Percentiles rank a stretch among this genome's conserved stretches.
Evolutionary conservation across 2,888 invertebrate genomes (phyloP).

Genomic region (Limnephilus marmoratus): DNA sequence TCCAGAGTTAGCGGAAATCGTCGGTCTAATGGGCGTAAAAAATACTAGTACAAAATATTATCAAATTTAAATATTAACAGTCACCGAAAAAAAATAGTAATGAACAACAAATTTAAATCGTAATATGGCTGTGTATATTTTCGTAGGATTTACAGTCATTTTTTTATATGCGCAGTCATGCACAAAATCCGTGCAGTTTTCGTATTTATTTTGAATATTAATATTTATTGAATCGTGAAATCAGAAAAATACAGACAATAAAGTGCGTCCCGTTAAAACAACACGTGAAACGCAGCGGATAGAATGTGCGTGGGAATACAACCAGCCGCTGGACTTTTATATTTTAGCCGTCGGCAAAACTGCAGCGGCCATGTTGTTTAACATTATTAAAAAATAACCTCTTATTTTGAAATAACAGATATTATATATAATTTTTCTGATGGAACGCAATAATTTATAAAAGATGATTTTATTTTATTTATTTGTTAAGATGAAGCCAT

Average conservation of each 20-base stretch:
- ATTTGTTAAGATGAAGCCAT: no score
- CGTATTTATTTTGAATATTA: slow-evolving; percentile 5
- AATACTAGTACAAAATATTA: neutral
- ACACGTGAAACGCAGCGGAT: slow-evolving; percentile 60
- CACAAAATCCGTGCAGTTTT: neutral
- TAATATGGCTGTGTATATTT: neutral
- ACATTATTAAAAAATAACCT: neutral
- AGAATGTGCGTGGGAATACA: slow-evolving; percentile 54
- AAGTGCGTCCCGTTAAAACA: slow-evolving; percentile 56
- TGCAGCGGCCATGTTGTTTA: neutral
- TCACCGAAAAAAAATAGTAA: neutral
- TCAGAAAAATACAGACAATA: slow-evolving; percentile 56
- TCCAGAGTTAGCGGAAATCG: neutral
- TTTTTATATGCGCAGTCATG: neutral
- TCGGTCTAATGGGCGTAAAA: neutral
- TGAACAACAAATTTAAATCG: neutral
- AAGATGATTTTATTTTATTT: no score
- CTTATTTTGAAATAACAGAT: neutral
- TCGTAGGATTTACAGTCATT: neutral
- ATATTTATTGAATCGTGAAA: slow-evolving; percentile 53
- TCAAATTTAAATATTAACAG: neutral
- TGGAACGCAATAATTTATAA: no score
- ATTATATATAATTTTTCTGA: neutral
- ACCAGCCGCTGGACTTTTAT: slow-evolving; percentile 5
- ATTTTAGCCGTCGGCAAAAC: neutral